These are phyloP conservation scores for Mormyrops attenuatus DNA, from an alignment of 2,797 vertebrate genomes.

Conservation along the genomic window DNA sequence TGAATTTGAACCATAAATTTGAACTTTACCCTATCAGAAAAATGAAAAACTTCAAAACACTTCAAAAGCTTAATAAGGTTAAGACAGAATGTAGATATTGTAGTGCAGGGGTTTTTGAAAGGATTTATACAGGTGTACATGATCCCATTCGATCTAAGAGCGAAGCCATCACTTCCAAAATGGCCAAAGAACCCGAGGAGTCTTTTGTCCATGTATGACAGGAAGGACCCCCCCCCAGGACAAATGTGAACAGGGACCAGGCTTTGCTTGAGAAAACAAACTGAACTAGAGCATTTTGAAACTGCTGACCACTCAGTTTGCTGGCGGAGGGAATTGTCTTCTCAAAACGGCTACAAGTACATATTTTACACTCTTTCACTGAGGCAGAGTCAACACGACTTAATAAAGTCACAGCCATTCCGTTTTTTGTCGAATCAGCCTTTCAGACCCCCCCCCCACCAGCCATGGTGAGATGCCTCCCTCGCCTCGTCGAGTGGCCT, in stretches of 20 bases:
- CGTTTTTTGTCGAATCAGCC: background rate
- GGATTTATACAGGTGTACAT: background rate
- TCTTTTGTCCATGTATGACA: background rate
- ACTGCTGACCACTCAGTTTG: conserved; percentile 1
- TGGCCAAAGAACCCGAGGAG: background rate
- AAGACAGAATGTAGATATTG: background rate
- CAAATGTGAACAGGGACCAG: background rate
- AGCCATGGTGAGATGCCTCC: background rate
- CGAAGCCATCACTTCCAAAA: background rate
- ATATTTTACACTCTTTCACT: conserved; percentile 20
- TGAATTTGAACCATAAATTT: background rate
- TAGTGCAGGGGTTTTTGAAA: background rate
- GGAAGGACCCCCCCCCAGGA: background rate
- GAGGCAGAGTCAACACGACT: background rate
- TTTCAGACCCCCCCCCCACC: background rate
- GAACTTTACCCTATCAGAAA: background rate
- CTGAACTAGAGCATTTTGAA: background rate
- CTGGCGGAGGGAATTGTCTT: background rate
- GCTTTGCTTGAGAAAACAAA: background rate
- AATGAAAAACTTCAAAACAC: background rate
- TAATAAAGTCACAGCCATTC: background rate
- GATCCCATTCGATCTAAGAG: background rate
- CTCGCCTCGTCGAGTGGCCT: background rate
- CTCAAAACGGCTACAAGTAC: conserved; percentile 10
- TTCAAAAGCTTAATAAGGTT: background rate